Evolutionary conservation across 2,888 invertebrate genomes (phyloP).

Genomic region (Gari tellinella): DNA sequence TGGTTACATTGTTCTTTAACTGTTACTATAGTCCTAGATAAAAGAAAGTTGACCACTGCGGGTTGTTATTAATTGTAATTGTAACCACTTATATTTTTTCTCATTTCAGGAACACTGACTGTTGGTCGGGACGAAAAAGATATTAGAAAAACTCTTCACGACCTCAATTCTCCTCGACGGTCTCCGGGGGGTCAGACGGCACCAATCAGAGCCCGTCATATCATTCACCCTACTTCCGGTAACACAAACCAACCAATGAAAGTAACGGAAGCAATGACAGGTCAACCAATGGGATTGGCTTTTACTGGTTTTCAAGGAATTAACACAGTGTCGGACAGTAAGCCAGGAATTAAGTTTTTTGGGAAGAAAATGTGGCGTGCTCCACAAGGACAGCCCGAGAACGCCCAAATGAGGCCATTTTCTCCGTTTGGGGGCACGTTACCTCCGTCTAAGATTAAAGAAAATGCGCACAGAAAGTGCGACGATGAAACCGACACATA

Average conservation of each 20-base stretch:
- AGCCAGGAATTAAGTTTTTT: constrained; percentile 20
- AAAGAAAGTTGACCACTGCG: too few species aligned
- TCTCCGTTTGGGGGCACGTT: constrained; percentile 71
- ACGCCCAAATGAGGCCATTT: constrained; percentile 64
- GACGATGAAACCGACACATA: too few species aligned
- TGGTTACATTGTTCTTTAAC: too few species aligned
- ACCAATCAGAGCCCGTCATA: constrained; percentile 66
- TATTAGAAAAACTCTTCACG: constrained; percentile 61
- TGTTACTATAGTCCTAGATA: too few species aligned
- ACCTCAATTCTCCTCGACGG: constrained; percentile 56
- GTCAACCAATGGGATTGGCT: constrained; percentile 34
- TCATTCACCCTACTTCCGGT: constrained; percentile 37
- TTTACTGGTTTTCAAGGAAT: constrained; percentile 15
- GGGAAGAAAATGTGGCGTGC: constrained; percentile 71
- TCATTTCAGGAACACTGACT: constrained; percentile 11
- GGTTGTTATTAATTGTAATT: too few species aligned
- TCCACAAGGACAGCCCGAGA: constrained; percentile 62
- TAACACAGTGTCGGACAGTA: not conserved
- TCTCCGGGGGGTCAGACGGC: constrained; percentile 50
- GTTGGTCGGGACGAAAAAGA: constrained; percentile 58
- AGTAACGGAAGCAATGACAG: constrained; percentile 25
- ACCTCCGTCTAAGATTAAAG: constrained; percentile 65
- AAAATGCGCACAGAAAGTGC: constrained; percentile 33
- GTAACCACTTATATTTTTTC: too few species aligned
- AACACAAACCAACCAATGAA: constrained; percentile 38